Base-by-base conservation (phyloP, 1,140 invertebrate species). In the Nasonia vitripennis region DNA sequence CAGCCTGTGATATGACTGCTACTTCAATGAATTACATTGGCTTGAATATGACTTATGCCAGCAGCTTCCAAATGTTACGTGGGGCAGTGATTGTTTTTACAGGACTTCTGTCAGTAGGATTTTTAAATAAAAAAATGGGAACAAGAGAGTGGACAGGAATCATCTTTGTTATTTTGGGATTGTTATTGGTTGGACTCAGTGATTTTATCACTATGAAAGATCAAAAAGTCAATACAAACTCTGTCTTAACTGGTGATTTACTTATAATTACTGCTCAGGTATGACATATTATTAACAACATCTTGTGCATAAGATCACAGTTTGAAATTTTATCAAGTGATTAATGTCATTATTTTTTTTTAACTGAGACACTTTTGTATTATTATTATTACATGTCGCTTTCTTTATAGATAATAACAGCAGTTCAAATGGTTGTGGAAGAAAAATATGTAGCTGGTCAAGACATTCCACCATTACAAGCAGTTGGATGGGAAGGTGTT, bases 61-160 rank as follows among this genome's bases (percentile, higher is more conserved):
- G 97, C 82, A 98, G 98, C 90, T 99, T 99, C 91, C 98, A 99
- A 94, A 99, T 99, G 98, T 96, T 99, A 87, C 94, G 98, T 94
- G 98, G 97, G 95, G 96, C 98, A 86, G 96, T 99, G 0, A 98
- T 99, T 85, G 95, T 99, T 11, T 99, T 99, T 92, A 98, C 98
- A 70, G 98, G 97, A 4, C 91, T 99, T 12, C 93, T 99, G 0
- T 99, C 98, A 34, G 96, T 98, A n/a, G 96, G 95, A 45, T 99
- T 99, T 92, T 94, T 99, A 4, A 94, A 96, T 23, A 94, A 96
- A 86, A 94, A 94, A 74, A 94, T 98, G 45, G 94, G 94, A 83
- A 90, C 87, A 20, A 94, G 94, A 87, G 95, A 99, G 93, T 99
- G 98, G 98, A 87, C 94, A 62, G 98, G 98, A 48, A 99, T 99